A percentile compares a stretch with the other conserved stretches of the same genome.
phyloP scores from a whole-genome alignment of 2,113 vertebrate genomes.

The Pao palembangensis region DNA sequence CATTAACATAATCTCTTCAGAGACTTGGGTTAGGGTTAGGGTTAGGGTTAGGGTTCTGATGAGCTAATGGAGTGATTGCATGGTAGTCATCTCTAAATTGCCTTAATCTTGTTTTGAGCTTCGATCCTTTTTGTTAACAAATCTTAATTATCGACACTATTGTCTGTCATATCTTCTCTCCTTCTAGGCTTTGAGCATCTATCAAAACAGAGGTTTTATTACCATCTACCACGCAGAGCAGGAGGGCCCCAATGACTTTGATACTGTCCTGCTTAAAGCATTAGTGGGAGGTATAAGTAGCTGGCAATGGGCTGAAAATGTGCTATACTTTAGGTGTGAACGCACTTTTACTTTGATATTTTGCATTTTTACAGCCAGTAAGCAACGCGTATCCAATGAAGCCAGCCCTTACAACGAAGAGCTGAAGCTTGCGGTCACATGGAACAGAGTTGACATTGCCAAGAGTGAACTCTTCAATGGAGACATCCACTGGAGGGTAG shows the following conservation, averaged over 20 bases:
- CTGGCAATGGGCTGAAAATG: neutral
- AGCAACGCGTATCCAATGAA: constrained; percentile 59
- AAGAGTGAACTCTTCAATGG: constrained; percentile 90
- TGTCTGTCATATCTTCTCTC: neutral
- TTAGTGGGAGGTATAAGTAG: constrained; percentile 78
- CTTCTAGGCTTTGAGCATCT: constrained; percentile 78
- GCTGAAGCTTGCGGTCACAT: constrained; percentile 85
- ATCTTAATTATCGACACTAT: too few relatives aligned
- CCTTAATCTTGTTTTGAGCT: neutral
- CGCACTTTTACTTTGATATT: neutral
- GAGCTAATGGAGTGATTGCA: neutral
- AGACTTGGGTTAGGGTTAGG: too few relatives aligned
- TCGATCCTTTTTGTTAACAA: too few relatives aligned
- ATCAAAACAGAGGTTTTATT: constrained; percentile 80
- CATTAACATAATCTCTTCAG: neutral
- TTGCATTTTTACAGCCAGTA: constrained; percentile 64
- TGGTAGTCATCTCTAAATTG: neutral
- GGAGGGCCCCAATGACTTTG: constrained; percentile 84
- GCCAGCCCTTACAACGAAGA: constrained; percentile 81
- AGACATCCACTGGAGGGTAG: constrained; percentile 84
- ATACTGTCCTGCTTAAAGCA: constrained; percentile 83
- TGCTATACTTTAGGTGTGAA: neutral
- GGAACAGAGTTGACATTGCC: constrained; percentile 90
- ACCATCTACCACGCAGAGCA: constrained; percentile 78
- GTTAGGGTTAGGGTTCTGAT: neutral